These are phyloP conservation scores for Zaprionus gabonicus DNA, from an alignment of 1,140 invertebrate genomes.

Conservation along the genomic window DNA sequence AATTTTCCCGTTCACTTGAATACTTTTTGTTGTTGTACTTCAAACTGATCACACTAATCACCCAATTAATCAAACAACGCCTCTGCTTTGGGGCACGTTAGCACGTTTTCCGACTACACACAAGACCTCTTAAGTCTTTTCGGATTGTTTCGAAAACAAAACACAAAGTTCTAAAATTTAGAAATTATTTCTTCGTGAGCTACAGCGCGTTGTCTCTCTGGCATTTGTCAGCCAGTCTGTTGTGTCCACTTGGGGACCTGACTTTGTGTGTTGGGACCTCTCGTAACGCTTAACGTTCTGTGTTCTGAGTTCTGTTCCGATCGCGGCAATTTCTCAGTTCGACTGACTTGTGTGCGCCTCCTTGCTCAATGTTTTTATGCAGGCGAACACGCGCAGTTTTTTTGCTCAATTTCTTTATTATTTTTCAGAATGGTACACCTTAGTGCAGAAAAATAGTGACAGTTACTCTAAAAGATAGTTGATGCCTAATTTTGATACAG, in stretches of 20 bases:
- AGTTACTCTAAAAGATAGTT: background rate
- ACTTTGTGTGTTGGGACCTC: slow-evolving; percentile 26
- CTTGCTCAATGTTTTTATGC: slow-evolving; percentile 78
- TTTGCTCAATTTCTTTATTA: slow-evolving; percentile 76
- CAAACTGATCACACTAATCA: slow-evolving; percentile 55
- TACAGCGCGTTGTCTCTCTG: slow-evolving; percentile 24
- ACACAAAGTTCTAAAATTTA: slow-evolving; percentile 26
- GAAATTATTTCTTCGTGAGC: slow-evolving; percentile 38
- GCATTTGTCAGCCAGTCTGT: background rate
- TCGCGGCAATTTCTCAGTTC: slow-evolving; percentile 78
- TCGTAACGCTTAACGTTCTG: slow-evolving; percentile 27
- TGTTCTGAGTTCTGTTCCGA: slow-evolving; percentile 49
- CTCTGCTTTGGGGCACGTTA: slow-evolving; percentile 9
- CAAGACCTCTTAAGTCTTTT: slow-evolving; percentile 28
- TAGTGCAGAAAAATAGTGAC: slow-evolving; percentile 1
- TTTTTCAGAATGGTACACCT: slow-evolving; percentile 51
- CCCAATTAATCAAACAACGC: slow-evolving; percentile 62
- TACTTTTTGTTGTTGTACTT: slow-evolving; percentile 33
- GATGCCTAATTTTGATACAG: background rate
- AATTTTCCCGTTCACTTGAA: slow-evolving; percentile 43
- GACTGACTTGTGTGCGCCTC: slow-evolving; percentile 76
- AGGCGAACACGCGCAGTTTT: slow-evolving; percentile 60
- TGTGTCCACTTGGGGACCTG: slow-evolving; percentile 41
- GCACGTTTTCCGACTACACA: slow-evolving; percentile 53
- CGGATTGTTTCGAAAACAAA: slow-evolving; percentile 55